These are phyloP conservation scores for Globicephala melas DNA, from an alignment of 2,113 vertebrate genomes.

Conservation along the genomic window DNA sequence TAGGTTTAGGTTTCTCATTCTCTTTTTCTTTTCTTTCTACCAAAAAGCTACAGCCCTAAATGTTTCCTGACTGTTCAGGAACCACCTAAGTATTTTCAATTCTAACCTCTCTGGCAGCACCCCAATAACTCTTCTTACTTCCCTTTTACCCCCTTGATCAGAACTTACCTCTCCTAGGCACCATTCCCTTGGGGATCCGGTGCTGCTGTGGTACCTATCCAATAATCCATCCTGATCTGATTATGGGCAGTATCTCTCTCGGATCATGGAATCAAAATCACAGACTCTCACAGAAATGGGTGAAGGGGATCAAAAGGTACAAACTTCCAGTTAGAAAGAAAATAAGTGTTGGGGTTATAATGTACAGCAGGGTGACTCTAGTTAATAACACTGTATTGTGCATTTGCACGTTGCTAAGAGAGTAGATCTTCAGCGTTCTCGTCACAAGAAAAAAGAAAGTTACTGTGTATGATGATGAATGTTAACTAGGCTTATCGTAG, in stretches of 20 bases:
- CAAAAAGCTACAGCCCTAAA: background rate
- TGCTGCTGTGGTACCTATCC: background rate
- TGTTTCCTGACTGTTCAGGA: background rate
- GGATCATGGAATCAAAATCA: background rate
- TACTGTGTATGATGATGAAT: background rate
- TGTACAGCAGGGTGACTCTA: background rate
- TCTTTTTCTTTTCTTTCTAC: background rate
- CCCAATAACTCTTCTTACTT: background rate
- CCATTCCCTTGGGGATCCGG: fast-evolving
- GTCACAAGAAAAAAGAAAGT: background rate
- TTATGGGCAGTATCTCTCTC: background rate
- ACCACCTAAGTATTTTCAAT: background rate
- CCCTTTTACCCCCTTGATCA: background rate
- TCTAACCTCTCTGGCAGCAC: background rate
- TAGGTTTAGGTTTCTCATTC: background rate
- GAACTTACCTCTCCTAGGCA: background rate
- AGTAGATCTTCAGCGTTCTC: background rate
- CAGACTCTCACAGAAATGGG: background rate
- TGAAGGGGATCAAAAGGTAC: background rate
- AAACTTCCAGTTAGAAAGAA: background rate
- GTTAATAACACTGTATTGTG: background rate
- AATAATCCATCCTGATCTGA: background rate
- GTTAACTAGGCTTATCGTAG: background rate
- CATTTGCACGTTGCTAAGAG: background rate
- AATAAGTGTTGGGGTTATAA: background rate